These are phyloP conservation scores for sheep (Ovis aries) DNA, from an alignment of 2,113 vertebrate species.

Conservation along the genomic window ARS-UI_Ramb_v3.0 NC_056079.1:34025001-34025500, in stretches of 20 bases:
- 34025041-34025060: background rate
- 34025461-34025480: background rate
- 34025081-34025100: background rate
- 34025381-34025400: background rate
- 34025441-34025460: background rate
- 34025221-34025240: background rate
- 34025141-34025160: background rate
- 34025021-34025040: background rate
- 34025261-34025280: background rate
- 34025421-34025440: too few relatives aligned
- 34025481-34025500: too few relatives aligned
- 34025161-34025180: background rate
- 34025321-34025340: background rate
- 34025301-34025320: background rate
- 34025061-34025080: background rate
- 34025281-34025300: background rate
- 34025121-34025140: background rate
- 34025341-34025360: slow-evolving; percentile 20
- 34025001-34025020: background rate
- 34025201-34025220: background rate
- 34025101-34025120: background rate
- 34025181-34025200: background rate
- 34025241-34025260: background rate
- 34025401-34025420: background rate
- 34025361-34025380: background rate